These are phyloP conservation scores for Yoshiicerus persimilis DNA, from an alignment of 1,140 invertebrate genomes.

Conservation along the genomic window DNA sequence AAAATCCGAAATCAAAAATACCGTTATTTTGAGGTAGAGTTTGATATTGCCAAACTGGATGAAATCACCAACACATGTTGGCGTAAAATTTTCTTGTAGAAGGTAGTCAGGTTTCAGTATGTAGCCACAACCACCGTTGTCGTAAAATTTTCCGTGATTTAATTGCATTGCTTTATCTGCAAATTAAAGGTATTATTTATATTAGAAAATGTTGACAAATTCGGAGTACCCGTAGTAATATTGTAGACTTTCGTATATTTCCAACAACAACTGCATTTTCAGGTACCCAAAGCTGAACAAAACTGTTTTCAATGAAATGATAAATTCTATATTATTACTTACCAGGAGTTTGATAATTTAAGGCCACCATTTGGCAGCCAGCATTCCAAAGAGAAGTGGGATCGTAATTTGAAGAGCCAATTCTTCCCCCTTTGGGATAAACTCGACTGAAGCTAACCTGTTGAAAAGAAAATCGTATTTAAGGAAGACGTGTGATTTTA, in stretches of 20 bases:
- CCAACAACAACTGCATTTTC: too few species aligned
- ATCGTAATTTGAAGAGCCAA: conserved; percentile 96
- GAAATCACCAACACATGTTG: neutral
- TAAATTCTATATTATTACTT: conserved; percentile 1
- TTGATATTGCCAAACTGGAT: neutral
- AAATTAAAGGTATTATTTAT: too few species aligned
- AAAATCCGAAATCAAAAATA: too few species aligned
- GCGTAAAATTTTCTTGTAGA: neutral
- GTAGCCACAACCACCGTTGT: conserved; percentile 68
- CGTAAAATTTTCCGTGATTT: conserved; percentile 80
- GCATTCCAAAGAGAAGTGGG: conserved; percentile 92
- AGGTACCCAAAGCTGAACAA: too few species aligned
- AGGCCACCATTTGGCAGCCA: conserved; percentile 92
- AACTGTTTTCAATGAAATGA: neutral
- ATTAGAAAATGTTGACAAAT: too few species aligned
- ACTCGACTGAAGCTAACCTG: conserved; percentile 55
- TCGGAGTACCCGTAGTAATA: too few species aligned
- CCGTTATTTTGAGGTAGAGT: neutral
- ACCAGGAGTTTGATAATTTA: conserved; percentile 95
- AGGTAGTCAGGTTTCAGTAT: conserved; percentile 73
- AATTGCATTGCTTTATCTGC: conserved; percentile 74
- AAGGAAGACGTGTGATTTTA: too few species aligned
- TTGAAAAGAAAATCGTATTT: neutral
- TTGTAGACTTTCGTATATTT: too few species aligned
- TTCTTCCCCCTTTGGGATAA: conserved; percentile 81